phyloP scores from a whole-genome alignment of 2,888 invertebrate genomes.

The Timandra comae region DNA sequence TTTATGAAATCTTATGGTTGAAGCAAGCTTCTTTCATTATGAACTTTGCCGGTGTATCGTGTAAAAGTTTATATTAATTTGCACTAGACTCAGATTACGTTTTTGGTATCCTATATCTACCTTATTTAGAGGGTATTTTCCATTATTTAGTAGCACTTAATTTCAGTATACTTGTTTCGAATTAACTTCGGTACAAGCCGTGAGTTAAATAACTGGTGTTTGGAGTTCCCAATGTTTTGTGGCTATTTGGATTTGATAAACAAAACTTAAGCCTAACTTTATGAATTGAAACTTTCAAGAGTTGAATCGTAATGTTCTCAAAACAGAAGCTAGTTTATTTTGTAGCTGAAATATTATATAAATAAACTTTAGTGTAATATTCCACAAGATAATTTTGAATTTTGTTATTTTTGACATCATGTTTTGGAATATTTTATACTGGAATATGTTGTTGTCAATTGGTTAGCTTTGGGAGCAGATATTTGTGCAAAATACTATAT shows the following conservation, averaged over 20 bases:
- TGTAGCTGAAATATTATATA: no score
- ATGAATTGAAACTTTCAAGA: slow-evolving; percentile 24
- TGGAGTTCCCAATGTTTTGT: slow-evolving; percentile 19
- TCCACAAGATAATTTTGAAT: no score
- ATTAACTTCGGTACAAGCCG: slow-evolving; percentile 23
- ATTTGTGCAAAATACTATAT: no score
- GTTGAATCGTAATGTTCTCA: slow-evolving; percentile 6
- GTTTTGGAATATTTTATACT: no score
- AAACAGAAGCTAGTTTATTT: no score
- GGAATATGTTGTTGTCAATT: no score
- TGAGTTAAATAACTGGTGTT: slow-evolving; percentile 25
- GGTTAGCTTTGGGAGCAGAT: no score
- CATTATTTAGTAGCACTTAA: slow-evolving; percentile 27
- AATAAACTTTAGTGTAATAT: no score
- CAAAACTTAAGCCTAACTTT: slow-evolving; percentile 23
- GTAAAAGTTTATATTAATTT: slow-evolving; percentile 17
- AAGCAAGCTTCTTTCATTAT: slow-evolving; percentile 15
- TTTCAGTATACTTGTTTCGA: slow-evolving; percentile 25
- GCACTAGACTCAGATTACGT: slow-evolving; percentile 19
- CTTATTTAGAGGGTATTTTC: slow-evolving; percentile 23
- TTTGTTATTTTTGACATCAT: no score
- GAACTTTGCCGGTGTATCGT: slow-evolving; percentile 14
- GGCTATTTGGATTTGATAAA: slow-evolving; percentile 21
- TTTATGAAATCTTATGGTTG: slow-evolving; percentile 1
- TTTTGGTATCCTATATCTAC: slow-evolving; percentile 20